Base-by-base conservation (phyloP, 2,888 invertebrate genomes). In the Callyntrura sp. region DNA sequence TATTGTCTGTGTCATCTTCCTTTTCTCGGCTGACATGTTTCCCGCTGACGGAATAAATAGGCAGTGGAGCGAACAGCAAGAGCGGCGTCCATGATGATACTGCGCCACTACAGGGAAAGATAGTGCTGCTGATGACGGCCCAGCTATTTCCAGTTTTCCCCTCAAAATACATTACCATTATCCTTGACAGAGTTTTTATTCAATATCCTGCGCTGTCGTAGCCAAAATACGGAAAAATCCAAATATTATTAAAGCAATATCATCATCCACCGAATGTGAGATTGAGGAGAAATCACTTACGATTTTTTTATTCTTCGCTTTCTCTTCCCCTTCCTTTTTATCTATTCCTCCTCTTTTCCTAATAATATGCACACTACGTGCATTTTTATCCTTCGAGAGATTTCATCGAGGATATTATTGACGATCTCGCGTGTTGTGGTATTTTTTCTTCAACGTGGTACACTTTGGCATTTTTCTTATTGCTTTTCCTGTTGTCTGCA, bases 141-240 rank as follows among this genome's bases (percentile, higher is more conserved):
- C 2, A 4, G 35, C 6, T 35, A 35, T 35, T 35, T 35, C 35
- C 35, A 35, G 2, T 35, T 35, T 6, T 23, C 17, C 17, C 25
- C 6, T 17, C 25, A 23, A 14, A 14, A n/a, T n/a, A 6, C 14
- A 51, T 25, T 51, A 9, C 76, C 76, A 76, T 76, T 76, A 76
- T 51, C 51, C 51, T 76, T 51, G 48, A 48, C 43, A 76, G 48
- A n/a, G 6, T 76, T 76, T 17, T 70, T 70, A 23, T 28, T 25
- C 76, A 76, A 76, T 76, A 76, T 76, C 76, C 55, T 76, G 25
- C 14, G 12, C 48, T 76, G 76, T 23, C 73, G 17, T 73, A 45
- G 48, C 25, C 76, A 76, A 76, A 35, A 51, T 51, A 51, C 14
- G 1, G 25, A 51, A 51, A 48, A 51, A 51, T 35, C 35, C 35